A percentile compares a stretch with the other conserved stretches of the same genome.
phyloP scores from a whole-genome alignment of 1,140 invertebrate species.

The Lordiphosa collinella region DNA sequence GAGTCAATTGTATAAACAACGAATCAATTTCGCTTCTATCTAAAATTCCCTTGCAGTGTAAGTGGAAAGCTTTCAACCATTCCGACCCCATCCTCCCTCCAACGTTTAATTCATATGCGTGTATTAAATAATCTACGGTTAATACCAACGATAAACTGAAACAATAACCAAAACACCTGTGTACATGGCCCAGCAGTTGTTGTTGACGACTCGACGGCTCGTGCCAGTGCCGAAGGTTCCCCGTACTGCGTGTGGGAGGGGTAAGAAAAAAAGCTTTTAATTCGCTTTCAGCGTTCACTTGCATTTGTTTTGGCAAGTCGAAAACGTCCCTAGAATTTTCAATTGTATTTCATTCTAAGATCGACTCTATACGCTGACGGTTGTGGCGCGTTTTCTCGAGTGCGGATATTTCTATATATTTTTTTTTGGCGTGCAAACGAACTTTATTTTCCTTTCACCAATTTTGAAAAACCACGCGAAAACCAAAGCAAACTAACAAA shows the following conservation, averaged over 20 bases:
- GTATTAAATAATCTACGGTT: constrained; percentile 55
- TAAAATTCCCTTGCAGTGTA: constrained; percentile 44
- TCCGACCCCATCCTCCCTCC: no score
- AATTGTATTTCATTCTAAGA: constrained; percentile 66
- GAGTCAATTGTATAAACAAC: not conserved
- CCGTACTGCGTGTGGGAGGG: not conserved
- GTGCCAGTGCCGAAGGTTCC: constrained; percentile 41
- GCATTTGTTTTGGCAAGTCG: constrained; percentile 41
- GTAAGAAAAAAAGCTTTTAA: constrained; percentile 53
- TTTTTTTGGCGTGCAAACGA: not conserved
- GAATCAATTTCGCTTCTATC: not conserved
- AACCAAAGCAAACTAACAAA: constrained; percentile 3
- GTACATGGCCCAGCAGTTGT: constrained; percentile 57
- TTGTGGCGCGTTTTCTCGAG: constrained; percentile 37
- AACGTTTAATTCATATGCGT: constrained; percentile 3
- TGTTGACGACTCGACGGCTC: constrained; percentile 10
- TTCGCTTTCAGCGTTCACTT: constrained; percentile 31
- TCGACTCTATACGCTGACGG: constrained; percentile 54
- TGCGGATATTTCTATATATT: not conserved
- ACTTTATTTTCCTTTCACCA: not conserved
- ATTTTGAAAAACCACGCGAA: not conserved
- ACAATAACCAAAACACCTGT: constrained; percentile 68
- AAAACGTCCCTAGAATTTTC: constrained; percentile 48
- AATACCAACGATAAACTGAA: constrained; percentile 56
- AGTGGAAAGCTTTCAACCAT: constrained; percentile 27